Base-by-base conservation (phyloP, 2,113 vertebrate genomes). In the Brachyhypopomus occidentalis region DNA sequence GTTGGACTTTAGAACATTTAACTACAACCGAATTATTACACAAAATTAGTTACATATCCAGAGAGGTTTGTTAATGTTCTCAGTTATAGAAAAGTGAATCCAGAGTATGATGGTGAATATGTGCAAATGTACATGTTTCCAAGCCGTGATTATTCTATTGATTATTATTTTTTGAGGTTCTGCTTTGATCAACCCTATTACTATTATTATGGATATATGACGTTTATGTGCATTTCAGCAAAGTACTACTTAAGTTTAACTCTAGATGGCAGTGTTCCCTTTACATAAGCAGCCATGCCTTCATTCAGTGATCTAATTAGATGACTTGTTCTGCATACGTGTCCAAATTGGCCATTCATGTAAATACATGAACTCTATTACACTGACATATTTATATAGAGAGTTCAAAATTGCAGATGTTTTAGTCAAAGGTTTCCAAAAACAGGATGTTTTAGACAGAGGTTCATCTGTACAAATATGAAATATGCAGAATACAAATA, bases 241-340 rank as follows among this genome's bases (percentile, higher is more conserved):
- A 34, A 8, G 8, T 34, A 60, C 67, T 45, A 27, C 23, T 72
- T 6, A 34, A 62, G 23, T 36, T 2, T 16, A 58, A 64, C 79
- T 81, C 45, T 58, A 81, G 72, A 45, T 74, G 79, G 79, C 79
- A 81, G 62, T 67, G 34, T 67, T 19, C 19, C 4, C 14, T 67
- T 20, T 34, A 34, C 12, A 0, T n/a, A 70, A 41, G 30, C 20
- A 36, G 27, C 19, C 17, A 36, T 17, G 1, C 25, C 64, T 67
- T 67, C 27, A 30, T 66, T 30, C 64, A 38, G 19, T 20, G 17
- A 22, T n/a, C 34, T 41, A 34, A 70, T n/a, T 22, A 70, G 34
- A 70, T 11, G 12, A 12, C 45, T 52, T 52, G 45, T 52, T 14
- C 41, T 41, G 41, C 41, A 41, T 52, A 14, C 14, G 9, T 52